phyloP scores from a whole-genome alignment of 2,888 invertebrate species.

The Steinernema scapterisci region DNA sequence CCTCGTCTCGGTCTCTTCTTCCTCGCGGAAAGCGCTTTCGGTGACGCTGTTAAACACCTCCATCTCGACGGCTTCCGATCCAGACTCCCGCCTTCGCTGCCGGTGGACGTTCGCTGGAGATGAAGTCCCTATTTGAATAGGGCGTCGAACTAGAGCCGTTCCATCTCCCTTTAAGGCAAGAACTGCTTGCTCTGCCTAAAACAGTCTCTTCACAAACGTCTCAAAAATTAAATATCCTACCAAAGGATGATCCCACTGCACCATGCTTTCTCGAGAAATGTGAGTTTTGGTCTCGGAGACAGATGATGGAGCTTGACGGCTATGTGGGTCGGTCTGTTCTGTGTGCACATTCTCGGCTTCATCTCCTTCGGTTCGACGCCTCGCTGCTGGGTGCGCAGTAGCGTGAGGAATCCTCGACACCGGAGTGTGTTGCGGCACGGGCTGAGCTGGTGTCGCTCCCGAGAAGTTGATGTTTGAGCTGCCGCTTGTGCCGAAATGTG shows the following conservation, averaged over 20 bases:
- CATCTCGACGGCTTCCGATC: constrained; percentile 17
- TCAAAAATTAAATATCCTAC: too few species aligned
- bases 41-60: neutral
- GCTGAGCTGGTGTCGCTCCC: constrained; percentile 19
- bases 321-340: constrained; percentile 7
- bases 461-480: constrained; percentile 47
- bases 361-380: neutral
- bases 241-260: constrained; percentile 29
- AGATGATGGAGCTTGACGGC: too few species aligned
- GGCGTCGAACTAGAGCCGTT: constrained; percentile 33
- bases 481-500: constrained; percentile 61
- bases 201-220: too few species aligned
- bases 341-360: neutral
- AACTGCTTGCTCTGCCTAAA: constrained; percentile 25
- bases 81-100: neutral
- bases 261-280: constrained; percentile 17
- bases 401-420: neutral
- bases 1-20: constrained; percentile 38
- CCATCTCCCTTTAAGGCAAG: constrained; percentile 4
- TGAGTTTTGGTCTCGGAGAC: too few species aligned
- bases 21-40: neutral
- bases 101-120: constrained; percentile 34
- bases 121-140: constrained; percentile 34
- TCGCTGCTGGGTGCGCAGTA: neutral
- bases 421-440: constrained; percentile 9